These are phyloP conservation scores for Spea bombifrons DNA, from an alignment of 2,113 vertebrate genomes.

Conservation along the genomic window DNA sequence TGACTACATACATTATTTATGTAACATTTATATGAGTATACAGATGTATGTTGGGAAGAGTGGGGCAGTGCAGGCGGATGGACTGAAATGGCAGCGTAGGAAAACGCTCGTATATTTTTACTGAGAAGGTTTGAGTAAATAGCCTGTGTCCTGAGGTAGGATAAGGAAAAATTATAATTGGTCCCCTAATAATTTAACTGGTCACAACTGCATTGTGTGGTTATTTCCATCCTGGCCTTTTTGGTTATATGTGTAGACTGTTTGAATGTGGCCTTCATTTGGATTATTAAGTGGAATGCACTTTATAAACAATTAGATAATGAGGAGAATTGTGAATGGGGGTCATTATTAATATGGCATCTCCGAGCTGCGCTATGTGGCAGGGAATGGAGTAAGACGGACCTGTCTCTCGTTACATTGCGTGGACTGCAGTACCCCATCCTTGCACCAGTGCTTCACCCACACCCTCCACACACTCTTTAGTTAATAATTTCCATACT, in stretches of 20 bases:
- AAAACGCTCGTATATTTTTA: too few relatives aligned
- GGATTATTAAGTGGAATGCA: slow-evolving; percentile 33
- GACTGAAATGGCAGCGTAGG: too few relatives aligned
- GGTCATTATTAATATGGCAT: slow-evolving; percentile 12
- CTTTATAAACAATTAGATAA: slow-evolving; percentile 32
- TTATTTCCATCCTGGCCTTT: slow-evolving; percentile 16
- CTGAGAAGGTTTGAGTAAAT: too few relatives aligned
- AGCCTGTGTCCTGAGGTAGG: too few relatives aligned
- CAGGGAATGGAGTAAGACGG: slow-evolving; percentile 6
- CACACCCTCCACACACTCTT: slow-evolving; percentile 17
- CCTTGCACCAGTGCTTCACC: slow-evolving; percentile 23
- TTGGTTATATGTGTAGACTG: slow-evolving; percentile 13
- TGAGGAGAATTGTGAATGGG: slow-evolving; percentile 8
- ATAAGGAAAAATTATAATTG: too few relatives aligned
- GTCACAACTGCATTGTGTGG: slow-evolving; percentile 3
- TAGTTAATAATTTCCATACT: slow-evolving; percentile 32
- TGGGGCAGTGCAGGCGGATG: too few relatives aligned
- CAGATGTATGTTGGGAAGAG: too few relatives aligned
- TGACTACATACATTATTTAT: too few relatives aligned
- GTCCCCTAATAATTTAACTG: background rate
- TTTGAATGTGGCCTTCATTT: slow-evolving; percentile 21
- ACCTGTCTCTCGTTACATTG: slow-evolving; percentile 7
- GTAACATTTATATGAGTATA: too few relatives aligned
- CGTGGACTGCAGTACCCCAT: slow-evolving; percentile 19
- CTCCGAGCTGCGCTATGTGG: background rate